Percentiles rank a stretch among this genome's conserved stretches.
Conservation (phyloP, 2,797 vertebrate species). For the Neoniphon sammara region DNA sequence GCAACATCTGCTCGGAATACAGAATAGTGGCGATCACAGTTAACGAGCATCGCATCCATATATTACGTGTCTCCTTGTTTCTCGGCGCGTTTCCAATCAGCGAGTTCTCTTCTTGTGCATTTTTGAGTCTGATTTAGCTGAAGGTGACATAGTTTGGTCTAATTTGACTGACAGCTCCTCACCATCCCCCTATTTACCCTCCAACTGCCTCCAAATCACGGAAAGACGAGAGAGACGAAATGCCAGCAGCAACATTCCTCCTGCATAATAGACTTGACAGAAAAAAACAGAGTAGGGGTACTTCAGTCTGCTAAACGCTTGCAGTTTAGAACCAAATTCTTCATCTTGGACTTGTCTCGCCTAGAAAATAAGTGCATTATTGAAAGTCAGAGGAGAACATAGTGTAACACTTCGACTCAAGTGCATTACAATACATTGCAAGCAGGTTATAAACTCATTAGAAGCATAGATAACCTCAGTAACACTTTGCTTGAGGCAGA, state of each 20-base stretch:
- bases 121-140: constrained; percentile 24
- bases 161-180: constrained; percentile 69
- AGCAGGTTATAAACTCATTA: constrained; percentile 17
- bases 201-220: constrained; percentile 58
- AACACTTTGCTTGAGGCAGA: neutral
- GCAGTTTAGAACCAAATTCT: constrained; percentile 47
- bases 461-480: neutral
- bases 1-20: neutral
- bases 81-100: constrained; percentile 13
- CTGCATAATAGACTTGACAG: constrained; percentile 49
- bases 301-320: constrained; percentile 52
- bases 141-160: constrained; percentile 56
- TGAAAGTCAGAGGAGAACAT: constrained; percentile 14
- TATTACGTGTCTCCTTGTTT: neutral
- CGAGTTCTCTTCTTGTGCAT: constrained; percentile 21
- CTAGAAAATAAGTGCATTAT: neutral
- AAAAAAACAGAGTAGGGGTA: constrained; percentile 39
- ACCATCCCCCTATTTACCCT: constrained; percentile 52
- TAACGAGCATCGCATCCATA: neutral
- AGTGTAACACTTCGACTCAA: neutral
- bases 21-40: constrained; percentile 14
- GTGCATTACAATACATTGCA: constrained; percentile 17
- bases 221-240: constrained; percentile 60
- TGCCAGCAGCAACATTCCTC: constrained; percentile 73
- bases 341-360: neutral